Percentiles rank a stretch among this genome's conserved stretches.
Evolutionary conservation across 2,113 vertebrate species (phyloP).

Genomic region (Andinoacara biseriatus): DNA sequence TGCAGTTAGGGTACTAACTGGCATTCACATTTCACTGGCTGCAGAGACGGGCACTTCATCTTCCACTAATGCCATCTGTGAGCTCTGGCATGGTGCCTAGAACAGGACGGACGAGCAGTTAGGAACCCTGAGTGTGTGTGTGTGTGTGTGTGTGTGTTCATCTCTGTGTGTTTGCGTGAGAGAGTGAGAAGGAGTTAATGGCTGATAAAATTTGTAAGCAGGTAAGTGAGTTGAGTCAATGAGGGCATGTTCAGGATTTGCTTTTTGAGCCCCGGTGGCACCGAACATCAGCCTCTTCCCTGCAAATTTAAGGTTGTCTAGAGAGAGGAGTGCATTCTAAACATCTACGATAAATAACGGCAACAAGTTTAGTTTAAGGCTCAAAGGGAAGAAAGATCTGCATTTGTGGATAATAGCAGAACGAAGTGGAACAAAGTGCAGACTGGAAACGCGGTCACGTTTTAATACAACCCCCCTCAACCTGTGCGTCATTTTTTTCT

Average conservation of each 20-base stretch:
- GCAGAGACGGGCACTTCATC: constrained; percentile 66
- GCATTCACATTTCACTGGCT: constrained; percentile 75
- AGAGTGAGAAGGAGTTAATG: constrained; percentile 1
- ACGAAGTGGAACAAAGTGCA: not conserved
- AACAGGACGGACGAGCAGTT: constrained; percentile 47
- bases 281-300: not conserved
- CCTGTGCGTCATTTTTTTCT: not conserved
- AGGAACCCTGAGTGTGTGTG: not conserved
- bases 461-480: not conserved
- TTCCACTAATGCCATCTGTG: constrained; percentile 76
- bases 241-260: constrained; percentile 24
- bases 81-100: constrained; percentile 68
- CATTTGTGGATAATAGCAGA: not conserved
- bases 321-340: not conserved
- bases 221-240: constrained; percentile 40
- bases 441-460: not conserved
- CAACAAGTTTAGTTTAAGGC: not conserved
- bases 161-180: constrained; percentile 2
- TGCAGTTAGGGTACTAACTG: constrained; percentile 62
- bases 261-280: not conserved
- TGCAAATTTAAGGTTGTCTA: not conserved
- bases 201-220: constrained; percentile 31
- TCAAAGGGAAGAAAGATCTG: not conserved
- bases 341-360: not conserved
- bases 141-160: not conserved